Evolutionary conservation across 2,113 vertebrate species (phyloP).

Genomic region (Gambusia holbrooki): DNA sequence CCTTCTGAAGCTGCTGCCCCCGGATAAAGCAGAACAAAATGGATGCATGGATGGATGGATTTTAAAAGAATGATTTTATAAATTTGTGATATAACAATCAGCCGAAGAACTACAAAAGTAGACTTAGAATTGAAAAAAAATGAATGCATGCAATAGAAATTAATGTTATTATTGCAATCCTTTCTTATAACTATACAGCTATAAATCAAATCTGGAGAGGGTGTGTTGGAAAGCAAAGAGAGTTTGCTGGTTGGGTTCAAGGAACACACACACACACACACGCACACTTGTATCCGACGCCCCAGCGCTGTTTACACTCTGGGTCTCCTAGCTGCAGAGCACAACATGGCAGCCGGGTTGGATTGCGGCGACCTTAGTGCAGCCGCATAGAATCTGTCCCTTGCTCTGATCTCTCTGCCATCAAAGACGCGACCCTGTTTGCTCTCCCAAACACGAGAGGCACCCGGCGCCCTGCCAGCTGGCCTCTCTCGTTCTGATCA

Average conservation of each 20-base stretch:
- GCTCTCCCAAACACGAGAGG: constrained; percentile 73
- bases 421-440: constrained; percentile 77
- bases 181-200: constrained; percentile 22
- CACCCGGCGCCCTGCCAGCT: constrained; percentile 63
- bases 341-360: constrained; percentile 73
- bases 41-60: no score
- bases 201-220: constrained; percentile 38
- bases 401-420: constrained; percentile 72
- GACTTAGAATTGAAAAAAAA: not conserved
- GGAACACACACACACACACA: constrained; percentile 9
- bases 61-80: no score
- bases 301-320: constrained; percentile 52
- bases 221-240: constrained; percentile 26
- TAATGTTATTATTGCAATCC: no score
- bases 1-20: no score
- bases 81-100: not conserved
- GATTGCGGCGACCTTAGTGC: constrained; percentile 67
- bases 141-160: not conserved
- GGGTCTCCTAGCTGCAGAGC: constrained; percentile 77
- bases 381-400: constrained; percentile 72
- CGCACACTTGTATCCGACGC: constrained; percentile 39
- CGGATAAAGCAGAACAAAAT: no score
- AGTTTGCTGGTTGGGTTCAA: constrained; percentile 16
- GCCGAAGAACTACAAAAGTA: not conserved
- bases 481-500: constrained; percentile 48